A percentile compares a stretch with the other conserved stretches of the same genome.
Evolutionary conservation across 2,113 vertebrate species (phyloP).

Genomic region (Paradisaea rubra): DNA sequence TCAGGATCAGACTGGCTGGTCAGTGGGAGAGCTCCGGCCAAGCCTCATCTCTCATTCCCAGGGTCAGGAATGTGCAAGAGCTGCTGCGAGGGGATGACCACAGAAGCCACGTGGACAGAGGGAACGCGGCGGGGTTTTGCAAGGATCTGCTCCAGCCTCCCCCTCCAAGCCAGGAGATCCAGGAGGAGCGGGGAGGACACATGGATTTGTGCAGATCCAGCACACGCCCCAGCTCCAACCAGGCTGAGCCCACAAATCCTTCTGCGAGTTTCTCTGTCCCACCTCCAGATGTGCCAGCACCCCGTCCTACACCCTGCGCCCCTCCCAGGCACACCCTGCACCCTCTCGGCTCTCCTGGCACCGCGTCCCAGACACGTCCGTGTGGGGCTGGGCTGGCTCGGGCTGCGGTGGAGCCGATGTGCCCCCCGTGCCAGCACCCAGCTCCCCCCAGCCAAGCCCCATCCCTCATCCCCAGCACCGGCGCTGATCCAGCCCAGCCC

Average conservation of each 20-base stretch:
- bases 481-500: background rate
- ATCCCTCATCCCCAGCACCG: background rate
- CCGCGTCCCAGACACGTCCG: background rate
- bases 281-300: constrained; percentile 36
- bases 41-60: background rate
- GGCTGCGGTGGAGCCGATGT: accelerated
- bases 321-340: constrained; percentile 23
- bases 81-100: background rate
- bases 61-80: background rate
- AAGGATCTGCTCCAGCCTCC: background rate
- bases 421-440: background rate
- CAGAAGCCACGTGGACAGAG: background rate
- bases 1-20: background rate
- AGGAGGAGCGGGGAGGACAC: background rate
- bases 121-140: background rate
- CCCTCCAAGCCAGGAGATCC: background rate
- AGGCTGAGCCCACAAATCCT: constrained; percentile 17
- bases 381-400: background rate
- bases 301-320: constrained; percentile 25
- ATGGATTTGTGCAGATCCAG: background rate
- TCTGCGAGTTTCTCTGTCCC: background rate
- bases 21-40: background rate
- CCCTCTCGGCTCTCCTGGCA: background rate
- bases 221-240: background rate
- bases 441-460: background rate